Base-by-base conservation (phyloP, 2,797 vertebrate genomes). In the Miichthys miiuy region DNA sequence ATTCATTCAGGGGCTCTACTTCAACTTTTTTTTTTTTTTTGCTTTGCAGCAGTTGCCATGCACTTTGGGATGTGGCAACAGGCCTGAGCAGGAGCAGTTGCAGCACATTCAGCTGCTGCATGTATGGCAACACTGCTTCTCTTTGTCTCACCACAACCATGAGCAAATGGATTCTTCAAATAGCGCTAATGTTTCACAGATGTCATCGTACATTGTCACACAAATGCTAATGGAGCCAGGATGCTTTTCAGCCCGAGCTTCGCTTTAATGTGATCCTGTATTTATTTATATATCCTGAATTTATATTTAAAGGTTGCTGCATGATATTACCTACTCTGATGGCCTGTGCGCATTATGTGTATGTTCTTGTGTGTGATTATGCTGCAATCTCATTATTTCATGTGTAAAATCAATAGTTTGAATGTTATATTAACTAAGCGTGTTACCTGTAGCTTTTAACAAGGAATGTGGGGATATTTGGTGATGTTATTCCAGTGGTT, bases 41-140 rank as follows among this genome's bases (percentile, higher is more conserved):
- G 42, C 48, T 62, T 46, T 30, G 64, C 60, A 60, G 69, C 78
- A 38, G 85, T 86, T 86, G 84, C 83, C 67, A 84, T 86, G 81
- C 78, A 88, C 87, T 91, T 74, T 79, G 52, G 54, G 74, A 86
- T 25, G 3, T 72, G 71, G 82, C 87, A 88, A 87, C 83, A 72
- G 64, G 64, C 72, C 60, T 65, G 66, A 85, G 71, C 47, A 25
- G 62, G 48, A 57, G 74, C 70, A 46, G 68, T 4, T 6, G 13
- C 27, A 41, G 71, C 61, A 38, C 23, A 25, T 74, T 68, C 54
- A 72, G 84, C 69, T 21, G 54, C 61, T 54, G 62, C 6, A 38
- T 14, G 6, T 67, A 44, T 3, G 20, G 41, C 16, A 57, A 68
- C 38, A 44, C n/a, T 4, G 51, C 57, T 74, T 81, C 77, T 80